A percentile compares a stretch with the other conserved stretches of the same genome.
Evolutionary conservation across 2,113 vertebrate genomes (phyloP).

Genomic region (Elgaria multicarinata): DNA sequence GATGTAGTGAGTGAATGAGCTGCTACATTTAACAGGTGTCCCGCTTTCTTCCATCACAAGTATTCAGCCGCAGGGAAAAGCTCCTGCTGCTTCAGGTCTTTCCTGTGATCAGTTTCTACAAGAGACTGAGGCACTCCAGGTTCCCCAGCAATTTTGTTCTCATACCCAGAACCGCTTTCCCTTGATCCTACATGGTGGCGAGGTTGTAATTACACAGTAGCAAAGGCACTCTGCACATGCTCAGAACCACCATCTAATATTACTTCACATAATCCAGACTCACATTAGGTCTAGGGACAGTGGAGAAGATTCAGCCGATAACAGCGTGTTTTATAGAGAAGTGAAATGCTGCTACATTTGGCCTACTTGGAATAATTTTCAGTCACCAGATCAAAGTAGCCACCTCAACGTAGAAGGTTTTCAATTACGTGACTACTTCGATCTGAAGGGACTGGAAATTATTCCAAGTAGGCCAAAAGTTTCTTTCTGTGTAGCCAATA

Average conservation of each 20-base stretch:
- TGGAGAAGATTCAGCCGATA: not conserved
- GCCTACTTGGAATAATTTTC: too few relatives aligned
- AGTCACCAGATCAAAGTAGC: too few relatives aligned
- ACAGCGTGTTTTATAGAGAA: not conserved
- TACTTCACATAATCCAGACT: constrained; percentile 6
- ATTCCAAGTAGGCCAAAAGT: not conserved
- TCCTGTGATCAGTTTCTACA: not conserved
- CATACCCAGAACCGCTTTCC: not conserved
- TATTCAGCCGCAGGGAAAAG: not conserved
- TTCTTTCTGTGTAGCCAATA: not conserved
- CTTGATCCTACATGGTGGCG: not conserved
- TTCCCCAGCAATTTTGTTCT: too few relatives aligned
- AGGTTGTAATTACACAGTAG: not conserved
- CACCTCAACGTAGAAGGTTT: not conserved
- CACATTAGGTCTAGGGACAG: not conserved
- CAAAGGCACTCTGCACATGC: not conserved
- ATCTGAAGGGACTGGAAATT: not conserved
- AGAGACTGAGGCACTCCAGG: not conserved
- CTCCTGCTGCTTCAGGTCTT: not conserved
- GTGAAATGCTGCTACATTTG: not conserved
- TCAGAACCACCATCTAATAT: not conserved
- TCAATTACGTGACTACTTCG: not conserved
- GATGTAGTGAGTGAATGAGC: not conserved
- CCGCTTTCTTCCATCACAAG: not conserved
- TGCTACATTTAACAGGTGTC: not conserved